Base-by-base conservation (phyloP, 2,797 vertebrate species). In the Buphagus erythrorhynchus region DNA sequence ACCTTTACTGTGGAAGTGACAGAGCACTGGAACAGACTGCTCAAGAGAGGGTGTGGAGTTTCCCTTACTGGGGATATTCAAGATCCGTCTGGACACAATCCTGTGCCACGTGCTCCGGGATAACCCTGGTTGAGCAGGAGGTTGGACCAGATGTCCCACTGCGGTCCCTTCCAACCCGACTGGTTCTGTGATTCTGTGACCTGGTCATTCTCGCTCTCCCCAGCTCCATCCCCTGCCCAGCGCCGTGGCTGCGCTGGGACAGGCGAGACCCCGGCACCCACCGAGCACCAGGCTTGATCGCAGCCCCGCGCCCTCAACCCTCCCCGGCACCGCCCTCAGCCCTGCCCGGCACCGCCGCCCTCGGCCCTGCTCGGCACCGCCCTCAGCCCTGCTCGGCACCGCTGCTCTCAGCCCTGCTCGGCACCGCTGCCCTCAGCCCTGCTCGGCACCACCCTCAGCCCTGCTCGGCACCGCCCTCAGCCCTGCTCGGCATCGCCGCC, bases 201-300 rank as follows among this genome's bases (percentile, higher is more conserved):
- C 6, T 4, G 16, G 3, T 9, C 31, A 10, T 6, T 16, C 26
- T 18, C 2, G 31, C 62, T n/a, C 13, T 4, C 3, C 40, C 13
- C 63, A n/a, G 42, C 63, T 57, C 16, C 35, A 8, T 62, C 5
- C 24, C 26, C 13, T 0, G 22, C 46, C 11, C 35, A 6, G 16
- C 0, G 48, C 69, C 26, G 22, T 1, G 55, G 31, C 48, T 5
- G 28, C 29, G 13, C 48, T 11, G n/a, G 7, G 3, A 36, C 48
- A 29, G 19, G 22, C 42, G 9, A 6, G 7, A 13, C 11, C 3
- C 3, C 24, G 5, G 15, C 26, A 2, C 21, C 0, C 8, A 7
- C 20, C 11, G 7, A 14, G 14, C 35, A 1, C 13, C 35, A 10
- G 3, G 4, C 19, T 8, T 1, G 5, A 15, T 4, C 3, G 3